phyloP scores from a whole-genome alignment of 1,140 invertebrate species.

The Physella acuta region DNA sequence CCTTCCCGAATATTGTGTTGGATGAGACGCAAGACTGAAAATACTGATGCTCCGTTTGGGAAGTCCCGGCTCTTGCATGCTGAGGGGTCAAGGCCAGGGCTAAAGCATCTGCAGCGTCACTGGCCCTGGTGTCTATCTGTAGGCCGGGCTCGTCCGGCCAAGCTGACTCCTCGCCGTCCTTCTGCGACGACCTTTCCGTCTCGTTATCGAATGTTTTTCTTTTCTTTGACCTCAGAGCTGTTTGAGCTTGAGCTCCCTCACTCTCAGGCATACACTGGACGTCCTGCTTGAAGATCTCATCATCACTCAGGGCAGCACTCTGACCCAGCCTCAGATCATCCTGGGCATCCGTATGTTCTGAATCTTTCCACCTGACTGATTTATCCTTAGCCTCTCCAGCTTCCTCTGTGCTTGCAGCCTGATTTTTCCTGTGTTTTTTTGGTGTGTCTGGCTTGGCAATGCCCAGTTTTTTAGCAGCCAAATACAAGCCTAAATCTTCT shows the following conservation, averaged over 20 bases:
- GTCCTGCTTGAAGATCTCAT: neutral
- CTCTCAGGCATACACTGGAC: no score
- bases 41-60: neutral
- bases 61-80: no score
- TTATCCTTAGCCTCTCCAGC: neutral
- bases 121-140: neutral
- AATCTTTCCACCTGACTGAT: neutral
- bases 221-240: no score
- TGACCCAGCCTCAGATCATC: no score
- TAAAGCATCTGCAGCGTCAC: neutral
- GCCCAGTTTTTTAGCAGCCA: neutral
- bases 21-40: neutral
- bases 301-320: neutral
- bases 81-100: neutral
- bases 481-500: neutral
- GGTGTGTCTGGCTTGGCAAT: neutral
- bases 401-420: neutral
- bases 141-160: neutral
- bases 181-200: neutral
- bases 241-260: no score
- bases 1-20: neutral
- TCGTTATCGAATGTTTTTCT: no score
- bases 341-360: neutral
- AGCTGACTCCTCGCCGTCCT: neutral
- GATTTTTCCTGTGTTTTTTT: neutral